A percentile compares a stretch with the other conserved stretches of the same genome.
phyloP scores from a whole-genome alignment of 2,888 invertebrate species.

The Alitta virens region DNA sequence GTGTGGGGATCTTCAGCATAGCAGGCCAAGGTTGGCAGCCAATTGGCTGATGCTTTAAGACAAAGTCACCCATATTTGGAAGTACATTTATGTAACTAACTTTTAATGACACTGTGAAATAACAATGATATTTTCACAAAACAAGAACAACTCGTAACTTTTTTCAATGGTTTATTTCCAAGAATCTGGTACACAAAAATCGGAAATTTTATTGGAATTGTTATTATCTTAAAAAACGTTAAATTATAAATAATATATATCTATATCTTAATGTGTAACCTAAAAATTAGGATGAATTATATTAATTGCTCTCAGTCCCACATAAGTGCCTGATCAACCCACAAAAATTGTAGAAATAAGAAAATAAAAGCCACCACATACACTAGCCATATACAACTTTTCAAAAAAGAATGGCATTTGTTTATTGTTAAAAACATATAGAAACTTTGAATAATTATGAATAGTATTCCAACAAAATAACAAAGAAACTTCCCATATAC shows the following conservation, averaged over 20 bases:
- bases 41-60: too few species aligned
- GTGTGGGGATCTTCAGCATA: too few species aligned
- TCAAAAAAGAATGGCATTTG: conserved; percentile 10
- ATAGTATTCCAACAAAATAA: conserved; percentile 40
- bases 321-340: too few species aligned
- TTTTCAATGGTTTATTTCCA: conserved; percentile 19
- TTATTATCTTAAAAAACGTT: conserved; percentile 10
- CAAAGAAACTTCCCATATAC: conserved; percentile 42
- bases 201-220: conserved; percentile 11
- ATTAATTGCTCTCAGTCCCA: conserved; percentile 4
- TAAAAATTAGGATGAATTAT: conserved; percentile 7
- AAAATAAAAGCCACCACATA: conserved; percentile 6
- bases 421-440: conserved; percentile 36
- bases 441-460: conserved; percentile 37
- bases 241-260: conserved; percentile 13
- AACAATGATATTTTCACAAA: background rate
- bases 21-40: too few species aligned
- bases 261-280: conserved; percentile 7
- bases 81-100: too few species aligned
- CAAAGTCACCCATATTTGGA: too few species aligned
- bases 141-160: background rate
- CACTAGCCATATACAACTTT: conserved; percentile 9
- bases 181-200: conserved; percentile 14
- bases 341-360: conserved; percentile 1
- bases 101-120: too few species aligned